Evolutionary conservation across 2,888 invertebrate species (phyloP), one percentile per base, ranked within the genome.

Genomic region (Thysanoteuthis rhombus): DNA sequence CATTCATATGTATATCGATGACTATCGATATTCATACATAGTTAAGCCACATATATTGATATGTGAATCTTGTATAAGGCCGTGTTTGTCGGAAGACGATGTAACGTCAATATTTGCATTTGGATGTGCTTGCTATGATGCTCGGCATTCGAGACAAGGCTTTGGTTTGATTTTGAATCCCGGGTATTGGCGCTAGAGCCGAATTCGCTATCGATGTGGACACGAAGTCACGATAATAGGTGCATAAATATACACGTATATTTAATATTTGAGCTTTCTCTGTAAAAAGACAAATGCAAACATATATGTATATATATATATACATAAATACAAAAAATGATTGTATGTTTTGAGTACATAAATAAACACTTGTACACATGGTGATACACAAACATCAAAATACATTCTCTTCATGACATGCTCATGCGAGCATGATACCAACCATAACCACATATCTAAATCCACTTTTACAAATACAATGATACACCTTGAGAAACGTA

Each of bases 351-450:
- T n/a, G n/a, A n/a, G 2, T 8, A 75, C n/a, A n/a, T n/a, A n/a
- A 3, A 1, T n/a, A n/a, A 3, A n/a, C n/a, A n/a, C 1, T 0
- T n/a, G 19, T 8, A n/a, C 12, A n/a, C 10, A n/a, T 16, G 6
- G 16, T 19, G 10, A 58, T 32, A 4, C n/a, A 75, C n/a, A 75
- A 1, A n/a, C 12, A 75, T n/a, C 8, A n/a, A 8, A 8, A 75
- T 75, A 75, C 75, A 12, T n/a, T 1, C 58, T 32, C 8, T 58
- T 32, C 25, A 32, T 32, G 28, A 32, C 2, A 28, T 58, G 19
- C 28, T 19, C 58, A 58, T 58, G 28, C 28, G 3, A 6, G 28
- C 58, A 19, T 25, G 28, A 75, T n/a, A n/a, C 16, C 10, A 36
- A 75, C 16, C 1, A 36, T 2, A n/a, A n/a, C 4, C n/a, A 36